Evolutionary conservation across 2,797 vertebrate species (phyloP), one percentile per base, ranked within the genome.

Genomic region (Selene dorsalis): DNA sequence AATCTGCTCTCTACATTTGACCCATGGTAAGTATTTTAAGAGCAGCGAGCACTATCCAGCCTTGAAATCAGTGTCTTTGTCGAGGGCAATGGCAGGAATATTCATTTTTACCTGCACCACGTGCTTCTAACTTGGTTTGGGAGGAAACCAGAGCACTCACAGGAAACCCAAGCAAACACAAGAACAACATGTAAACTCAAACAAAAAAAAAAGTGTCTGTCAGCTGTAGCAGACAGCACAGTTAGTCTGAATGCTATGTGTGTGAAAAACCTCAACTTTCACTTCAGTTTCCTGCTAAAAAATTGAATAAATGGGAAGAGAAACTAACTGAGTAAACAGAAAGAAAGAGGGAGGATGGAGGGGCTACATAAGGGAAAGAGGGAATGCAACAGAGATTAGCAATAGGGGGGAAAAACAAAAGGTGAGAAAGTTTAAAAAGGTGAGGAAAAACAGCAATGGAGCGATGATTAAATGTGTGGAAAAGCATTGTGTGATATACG

Each of bases 291-390:
- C 60, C 69, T 57, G 30, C 11, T 55, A 14, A 66, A 60, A 69
- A 75, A 39, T 4, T 7, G 1, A 68, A 57, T 9, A 77, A 80
- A 84, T 39, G 72, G 79, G 73, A 85, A 88, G 77, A 80, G 78
- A 87, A 93, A 84, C 39, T 69, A 20, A 84, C 57, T 43, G 53
- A 90, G 39, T 2, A 69, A 71, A 86, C 65, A 71, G 55, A 76
- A 55, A 38, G n/a, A 61, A 9, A 20, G 50, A 55, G 52, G 35
- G 62, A 30, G 22, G 24, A 12, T 50, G 10, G n/a, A 48, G 24
- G 66, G 41, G 64, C 60, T 58, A 65, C 38, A 56, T 43, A 39
- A 58, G n/a, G 3, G 24, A 13, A 8, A 20, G 2, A 43, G 1
- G 17, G 50, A 57, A 53, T 30, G 61, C 0, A 1, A 22, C 16